Percentiles rank a stretch among this genome's conserved stretches.
Evolutionary conservation across 2,888 invertebrate species (phyloP).

Genomic region (Athalia rosae): DNA sequence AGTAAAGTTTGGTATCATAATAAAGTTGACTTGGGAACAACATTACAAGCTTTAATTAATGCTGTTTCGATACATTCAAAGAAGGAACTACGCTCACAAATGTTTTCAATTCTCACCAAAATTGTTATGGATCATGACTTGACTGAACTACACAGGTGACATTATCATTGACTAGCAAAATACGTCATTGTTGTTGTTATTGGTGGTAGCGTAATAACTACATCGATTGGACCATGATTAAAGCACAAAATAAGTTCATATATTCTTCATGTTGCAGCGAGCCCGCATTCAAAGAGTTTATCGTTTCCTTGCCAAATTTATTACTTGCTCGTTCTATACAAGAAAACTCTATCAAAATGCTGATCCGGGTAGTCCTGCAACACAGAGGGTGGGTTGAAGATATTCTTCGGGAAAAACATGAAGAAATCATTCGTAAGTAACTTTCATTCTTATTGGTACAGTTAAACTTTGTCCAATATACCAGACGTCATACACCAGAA

Average conservation of each 20-base stretch:
- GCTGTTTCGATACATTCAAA: constrained; percentile 57
- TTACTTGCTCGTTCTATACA: constrained; percentile 62
- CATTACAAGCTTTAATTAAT: constrained; percentile 58
- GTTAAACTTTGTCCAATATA: constrained; percentile 44
- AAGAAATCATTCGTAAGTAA: constrained; percentile 61
- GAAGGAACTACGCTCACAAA: constrained; percentile 65
- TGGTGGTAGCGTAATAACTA: too few relatives aligned
- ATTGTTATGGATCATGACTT: constrained; percentile 73
- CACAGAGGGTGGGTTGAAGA: constrained; percentile 63
- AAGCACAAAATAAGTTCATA: not conserved
- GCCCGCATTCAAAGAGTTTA: constrained; percentile 62
- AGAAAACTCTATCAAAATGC: constrained; percentile 64
- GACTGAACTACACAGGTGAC: constrained; percentile 67
- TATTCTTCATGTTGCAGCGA: constrained; percentile 59
- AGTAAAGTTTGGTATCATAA: constrained; percentile 65
- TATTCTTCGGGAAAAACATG: constrained; percentile 60
- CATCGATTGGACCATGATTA: not conserved
- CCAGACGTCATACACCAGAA: not conserved
- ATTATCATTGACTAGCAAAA: constrained; percentile 47
- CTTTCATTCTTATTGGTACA: not conserved
- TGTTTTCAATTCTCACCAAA: constrained; percentile 74
- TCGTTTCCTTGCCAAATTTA: constrained; percentile 62
- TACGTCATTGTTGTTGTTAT: too few relatives aligned
- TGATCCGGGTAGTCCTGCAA: constrained; percentile 65
- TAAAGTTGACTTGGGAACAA: constrained; percentile 57